A percentile compares a stretch with the other conserved stretches of the same genome.
phyloP scores from a whole-genome alignment of 2,888 invertebrate species.

The Phyto melanocephala region DNA sequence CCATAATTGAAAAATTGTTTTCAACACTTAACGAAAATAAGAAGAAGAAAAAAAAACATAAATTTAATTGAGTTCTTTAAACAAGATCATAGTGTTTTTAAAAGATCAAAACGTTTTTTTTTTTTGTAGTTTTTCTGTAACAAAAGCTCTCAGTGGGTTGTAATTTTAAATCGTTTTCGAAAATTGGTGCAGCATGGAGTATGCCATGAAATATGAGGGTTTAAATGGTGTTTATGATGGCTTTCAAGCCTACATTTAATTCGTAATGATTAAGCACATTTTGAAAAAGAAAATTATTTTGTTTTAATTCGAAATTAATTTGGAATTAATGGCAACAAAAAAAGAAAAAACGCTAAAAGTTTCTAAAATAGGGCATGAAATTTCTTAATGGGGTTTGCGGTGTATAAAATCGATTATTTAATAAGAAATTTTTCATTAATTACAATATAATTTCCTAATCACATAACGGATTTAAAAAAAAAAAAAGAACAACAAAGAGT shows the following conservation, averaged over 20 bases:
- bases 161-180: slow-evolving; percentile 36
- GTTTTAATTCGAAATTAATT: slow-evolving; percentile 2
- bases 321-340: background rate
- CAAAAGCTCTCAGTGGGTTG: slow-evolving; percentile 57
- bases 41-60: slow-evolving; percentile 1
- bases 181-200: background rate
- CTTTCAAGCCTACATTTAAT: background rate
- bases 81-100: slow-evolving; percentile 43
- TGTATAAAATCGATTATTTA: too few relatives aligned
- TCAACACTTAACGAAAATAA: slow-evolving; percentile 57
- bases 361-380: background rate
- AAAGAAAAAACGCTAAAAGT: background rate
- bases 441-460: too few relatives aligned
- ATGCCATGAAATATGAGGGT: background rate
- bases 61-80: slow-evolving; percentile 57
- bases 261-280: slow-evolving; percentile 28
- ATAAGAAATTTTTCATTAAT: too few relatives aligned
- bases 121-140: background rate
- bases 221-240: background rate
- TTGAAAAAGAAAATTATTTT: background rate
- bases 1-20: slow-evolving; percentile 65
- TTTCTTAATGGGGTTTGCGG: too few relatives aligned
- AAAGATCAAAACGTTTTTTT: slow-evolving; percentile 15
- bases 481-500: too few relatives aligned
- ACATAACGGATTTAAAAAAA: too few relatives aligned